Evolutionary conservation across 2,888 invertebrate species (phyloP).

Genomic region (Theretra japonica): DNA sequence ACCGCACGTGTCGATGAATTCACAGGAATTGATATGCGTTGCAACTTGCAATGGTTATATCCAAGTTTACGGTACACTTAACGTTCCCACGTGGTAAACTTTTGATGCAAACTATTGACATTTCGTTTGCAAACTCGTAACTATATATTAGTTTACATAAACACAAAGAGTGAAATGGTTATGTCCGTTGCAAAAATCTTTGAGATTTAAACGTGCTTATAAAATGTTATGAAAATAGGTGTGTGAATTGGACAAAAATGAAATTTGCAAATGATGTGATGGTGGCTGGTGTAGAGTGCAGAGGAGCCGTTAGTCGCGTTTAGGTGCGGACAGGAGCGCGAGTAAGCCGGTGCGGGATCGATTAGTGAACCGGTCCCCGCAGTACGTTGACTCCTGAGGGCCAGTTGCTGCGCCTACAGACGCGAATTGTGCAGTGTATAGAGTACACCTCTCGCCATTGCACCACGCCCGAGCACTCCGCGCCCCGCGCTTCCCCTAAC

Average conservation of each 20-base stretch:
- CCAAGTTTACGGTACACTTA: neutral
- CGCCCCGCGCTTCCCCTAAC: neutral
- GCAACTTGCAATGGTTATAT: neutral
- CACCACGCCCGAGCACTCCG: slow-evolving; percentile 32
- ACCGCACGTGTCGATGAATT: slow-evolving; percentile 33
- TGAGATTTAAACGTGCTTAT: neutral
- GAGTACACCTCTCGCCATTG: slow-evolving; percentile 54
- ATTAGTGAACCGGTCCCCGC: slow-evolving; percentile 81
- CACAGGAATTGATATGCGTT: slow-evolving; percentile 24
- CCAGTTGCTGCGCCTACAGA: slow-evolving; percentile 65
- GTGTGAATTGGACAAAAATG: slow-evolving; percentile 11
- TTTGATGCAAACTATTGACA: neutral
- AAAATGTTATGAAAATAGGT: neutral
- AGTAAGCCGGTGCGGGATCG: slow-evolving; percentile 75
- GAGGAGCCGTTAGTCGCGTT: slow-evolving; percentile 77
- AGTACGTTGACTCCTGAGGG: slow-evolving; percentile 80
- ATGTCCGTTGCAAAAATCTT: neutral
- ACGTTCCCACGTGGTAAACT: neutral
- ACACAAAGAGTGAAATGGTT: neutral
- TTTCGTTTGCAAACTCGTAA: neutral
- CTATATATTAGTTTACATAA: neutral
- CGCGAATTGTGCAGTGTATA: slow-evolving; percentile 60
- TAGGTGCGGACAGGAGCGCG: slow-evolving; percentile 78
- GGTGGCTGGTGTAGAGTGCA: slow-evolving; percentile 56
- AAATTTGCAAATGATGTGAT: slow-evolving; percentile 46